phyloP scores from a whole-genome alignment of 2,113 vertebrate genomes.

The Aegotheles bennettii region DNA sequence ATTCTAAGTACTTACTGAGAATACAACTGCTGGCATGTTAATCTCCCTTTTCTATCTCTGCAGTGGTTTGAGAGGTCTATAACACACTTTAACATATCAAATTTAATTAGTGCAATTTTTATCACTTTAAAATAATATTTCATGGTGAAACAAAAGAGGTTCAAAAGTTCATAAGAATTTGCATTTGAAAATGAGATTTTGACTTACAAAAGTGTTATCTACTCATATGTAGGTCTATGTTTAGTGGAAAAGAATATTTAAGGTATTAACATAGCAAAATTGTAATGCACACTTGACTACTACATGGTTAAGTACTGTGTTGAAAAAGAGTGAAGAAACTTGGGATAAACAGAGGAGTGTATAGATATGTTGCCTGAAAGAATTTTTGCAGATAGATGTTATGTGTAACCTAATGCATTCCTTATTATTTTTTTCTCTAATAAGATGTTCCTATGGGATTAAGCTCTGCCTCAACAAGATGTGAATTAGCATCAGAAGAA shows the following conservation, averaged over 20 bases:
- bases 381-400: background rate
- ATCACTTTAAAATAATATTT: background rate
- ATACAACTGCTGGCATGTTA: background rate
- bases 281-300: background rate
- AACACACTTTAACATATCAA: background rate
- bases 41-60: background rate
- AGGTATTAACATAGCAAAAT: background rate
- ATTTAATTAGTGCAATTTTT: background rate
- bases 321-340: background rate
- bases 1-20: background rate
- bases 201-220: background rate
- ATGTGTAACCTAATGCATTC: background rate
- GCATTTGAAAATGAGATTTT: background rate
- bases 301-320: background rate
- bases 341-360: background rate
- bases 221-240: background rate
- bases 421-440: background rate
- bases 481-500: background rate
- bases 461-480: background rate
- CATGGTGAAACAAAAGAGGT: background rate
- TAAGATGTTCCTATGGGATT: background rate
- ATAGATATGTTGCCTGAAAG: background rate
- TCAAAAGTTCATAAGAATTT: background rate
- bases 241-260: background rate
- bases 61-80: background rate